Percentiles rank a stretch among this genome's conserved stretches.
These are phyloP conservation scores for Elgonia sp. DNA, from an alignment of 2,888 invertebrate species.

Conservation along the genomic window DNA sequence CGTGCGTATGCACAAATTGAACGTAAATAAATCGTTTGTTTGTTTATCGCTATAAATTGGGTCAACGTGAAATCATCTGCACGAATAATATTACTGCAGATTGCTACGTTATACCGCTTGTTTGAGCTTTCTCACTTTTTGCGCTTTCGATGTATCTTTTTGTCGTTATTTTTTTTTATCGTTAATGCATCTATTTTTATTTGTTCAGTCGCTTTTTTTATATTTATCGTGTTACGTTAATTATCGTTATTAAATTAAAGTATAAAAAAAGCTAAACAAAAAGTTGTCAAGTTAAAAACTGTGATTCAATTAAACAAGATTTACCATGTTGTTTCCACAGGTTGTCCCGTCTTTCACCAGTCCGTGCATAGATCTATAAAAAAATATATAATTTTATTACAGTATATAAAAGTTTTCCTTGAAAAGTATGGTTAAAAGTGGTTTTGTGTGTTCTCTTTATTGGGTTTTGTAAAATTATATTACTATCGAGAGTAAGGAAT, in stretches of 20 bases:
- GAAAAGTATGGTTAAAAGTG: slow-evolving; percentile 5
- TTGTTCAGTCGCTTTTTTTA: slow-evolving; percentile 6
- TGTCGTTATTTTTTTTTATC: slow-evolving; percentile 8
- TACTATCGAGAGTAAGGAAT: too few species aligned
- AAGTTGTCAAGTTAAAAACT: background rate
- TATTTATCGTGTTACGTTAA: slow-evolving; percentile 10
- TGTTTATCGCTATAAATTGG: slow-evolving; percentile 72
- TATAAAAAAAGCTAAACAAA: slow-evolving; percentile 14
- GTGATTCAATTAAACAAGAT: slow-evolving; percentile 46
- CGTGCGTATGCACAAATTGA: slow-evolving; percentile 74
- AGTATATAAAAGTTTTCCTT: slow-evolving; percentile 23
- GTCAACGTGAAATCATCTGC: slow-evolving; percentile 65
- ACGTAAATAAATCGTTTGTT: slow-evolving; percentile 75
- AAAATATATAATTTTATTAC: slow-evolving; percentile 48
- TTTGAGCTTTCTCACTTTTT: slow-evolving; percentile 43
- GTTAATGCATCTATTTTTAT: slow-evolving; percentile 5
- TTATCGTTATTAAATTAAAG: slow-evolving; percentile 8
- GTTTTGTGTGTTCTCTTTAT: slow-evolving; percentile 13
- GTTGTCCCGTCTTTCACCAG: slow-evolving; percentile 97
- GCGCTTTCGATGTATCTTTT: background rate
- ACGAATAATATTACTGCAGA: slow-evolving; percentile 61
- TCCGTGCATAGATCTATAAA: slow-evolving; percentile 88
- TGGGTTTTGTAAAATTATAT: slow-evolving; percentile 19
- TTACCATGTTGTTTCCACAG: slow-evolving; percentile 95
- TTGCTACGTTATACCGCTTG: slow-evolving; percentile 35